Percentiles rank a stretch among this genome's conserved stretches.
These are phyloP conservation scores for Muschampia plurimacula DNA, from an alignment of 2,888 invertebrate species.

Conservation along the genomic window DNA sequence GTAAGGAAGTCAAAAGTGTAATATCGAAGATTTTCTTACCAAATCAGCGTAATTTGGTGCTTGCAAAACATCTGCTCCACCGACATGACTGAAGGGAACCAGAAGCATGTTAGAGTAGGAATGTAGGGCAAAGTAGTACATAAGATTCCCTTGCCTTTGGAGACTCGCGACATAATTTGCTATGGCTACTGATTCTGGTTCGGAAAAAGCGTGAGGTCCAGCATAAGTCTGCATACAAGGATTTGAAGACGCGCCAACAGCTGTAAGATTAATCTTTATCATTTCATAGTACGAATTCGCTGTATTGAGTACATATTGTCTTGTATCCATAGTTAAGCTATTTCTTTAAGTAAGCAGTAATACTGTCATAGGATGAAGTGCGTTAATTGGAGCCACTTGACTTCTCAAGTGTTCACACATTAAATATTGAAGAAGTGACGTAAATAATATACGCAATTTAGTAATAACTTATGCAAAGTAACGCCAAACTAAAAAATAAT, in stretches of 20 bases:
- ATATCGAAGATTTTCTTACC: constrained; percentile 42
- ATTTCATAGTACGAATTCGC: too few species aligned
- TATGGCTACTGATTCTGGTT: constrained; percentile 76
- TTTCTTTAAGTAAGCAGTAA: too few species aligned
- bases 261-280: constrained; percentile 51
- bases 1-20: too few species aligned
- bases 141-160: constrained; percentile 56
- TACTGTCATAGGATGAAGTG: too few species aligned
- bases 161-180: constrained; percentile 58
- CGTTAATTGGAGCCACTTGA: too few species aligned
- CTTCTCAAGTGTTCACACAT: too few species aligned
- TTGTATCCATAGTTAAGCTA: too few species aligned
- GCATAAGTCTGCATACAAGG: constrained; percentile 78
- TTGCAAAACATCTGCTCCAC: constrained; percentile 55
- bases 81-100: constrained; percentile 85
- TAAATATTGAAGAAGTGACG: too few species aligned
- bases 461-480: too few species aligned
- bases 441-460: too few species aligned
- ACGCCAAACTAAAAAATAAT: too few species aligned
- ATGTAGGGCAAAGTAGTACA: constrained; percentile 86
- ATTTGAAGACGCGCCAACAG: constrained; percentile 64
- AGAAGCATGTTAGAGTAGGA: constrained; percentile 89
- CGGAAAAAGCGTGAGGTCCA: constrained; percentile 84
- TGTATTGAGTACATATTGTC: too few species aligned
- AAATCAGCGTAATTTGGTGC: constrained; percentile 64